Percentiles rank a stretch among this genome's conserved stretches.
Conservation (phyloP, 2,888 invertebrate genomes). For the Hyalella azteca region DNA sequence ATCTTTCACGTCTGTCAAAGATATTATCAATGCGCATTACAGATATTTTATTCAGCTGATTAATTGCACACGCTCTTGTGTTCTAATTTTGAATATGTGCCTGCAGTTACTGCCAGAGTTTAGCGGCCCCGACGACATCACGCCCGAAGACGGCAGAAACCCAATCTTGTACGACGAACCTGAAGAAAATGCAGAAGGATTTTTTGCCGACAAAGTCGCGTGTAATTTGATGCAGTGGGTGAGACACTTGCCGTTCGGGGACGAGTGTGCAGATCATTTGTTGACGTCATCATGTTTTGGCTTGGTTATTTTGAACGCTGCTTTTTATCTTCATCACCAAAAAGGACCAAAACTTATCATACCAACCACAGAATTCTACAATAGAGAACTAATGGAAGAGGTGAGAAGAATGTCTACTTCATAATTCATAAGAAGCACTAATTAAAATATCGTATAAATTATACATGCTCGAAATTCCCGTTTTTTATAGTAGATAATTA, state of each 20-base stretch:
- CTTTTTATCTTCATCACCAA: constrained; percentile 18
- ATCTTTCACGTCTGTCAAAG: too few species aligned
- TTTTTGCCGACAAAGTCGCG: constrained; percentile 32
- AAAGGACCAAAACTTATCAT: constrained; percentile 19
- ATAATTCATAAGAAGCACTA: background rate
- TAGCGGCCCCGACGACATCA: background rate
- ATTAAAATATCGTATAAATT: too few species aligned
- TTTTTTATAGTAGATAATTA: too few species aligned
- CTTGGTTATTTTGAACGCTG: constrained; percentile 19
- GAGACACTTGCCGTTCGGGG: constrained; percentile 29
- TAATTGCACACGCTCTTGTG: too few species aligned
- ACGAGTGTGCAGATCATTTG: constrained; percentile 24
- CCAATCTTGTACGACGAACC: constrained; percentile 34
- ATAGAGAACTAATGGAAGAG: constrained; percentile 25
- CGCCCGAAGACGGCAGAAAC: constrained; percentile 2
- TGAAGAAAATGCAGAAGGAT: constrained; percentile 28
- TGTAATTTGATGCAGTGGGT: constrained; percentile 36
- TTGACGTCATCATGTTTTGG: constrained; percentile 26
- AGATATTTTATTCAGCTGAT: too few species aligned
- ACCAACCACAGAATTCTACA: constrained; percentile 8
- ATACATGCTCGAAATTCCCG: too few species aligned
- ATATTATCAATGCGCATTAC: too few species aligned
- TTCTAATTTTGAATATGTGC: too few species aligned
- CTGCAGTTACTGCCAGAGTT: constrained; percentile 34
- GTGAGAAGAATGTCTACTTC: background rate